A percentile compares a stretch with the other conserved stretches of the same genome.
These are phyloP conservation scores for Chascanopsetta lugubris DNA, from an alignment of 2,113 vertebrate species.

Conservation along the genomic window DNA sequence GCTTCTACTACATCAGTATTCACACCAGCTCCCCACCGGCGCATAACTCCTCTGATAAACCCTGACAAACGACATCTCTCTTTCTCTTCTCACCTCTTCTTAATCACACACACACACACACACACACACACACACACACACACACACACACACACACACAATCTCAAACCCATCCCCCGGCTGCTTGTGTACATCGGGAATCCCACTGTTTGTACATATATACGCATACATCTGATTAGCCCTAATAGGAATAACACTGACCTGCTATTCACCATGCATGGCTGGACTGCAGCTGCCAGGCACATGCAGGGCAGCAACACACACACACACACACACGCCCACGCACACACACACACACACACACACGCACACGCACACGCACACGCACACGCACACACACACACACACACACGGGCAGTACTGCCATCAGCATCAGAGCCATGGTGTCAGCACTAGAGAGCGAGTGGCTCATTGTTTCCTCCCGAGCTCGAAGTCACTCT, in stretches of 20 bases:
- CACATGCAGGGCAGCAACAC: conserved; percentile 28
- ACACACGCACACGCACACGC: conserved; percentile 11
- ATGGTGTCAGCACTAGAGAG: conserved; percentile 52
- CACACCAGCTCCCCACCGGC: conserved; percentile 59
- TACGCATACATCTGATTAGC: conserved; percentile 74
- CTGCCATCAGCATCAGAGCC: conserved; percentile 60
- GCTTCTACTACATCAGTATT: conserved; percentile 63
- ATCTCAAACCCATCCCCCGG: conserved; percentile 12
- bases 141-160: conserved; percentile 2
- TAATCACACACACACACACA: conserved; percentile 22
- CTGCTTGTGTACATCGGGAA: conserved; percentile 37
- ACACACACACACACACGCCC: neutral
- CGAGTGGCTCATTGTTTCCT: conserved; percentile 68
- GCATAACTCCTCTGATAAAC: conserved; percentile 69
- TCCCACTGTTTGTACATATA: conserved; percentile 69
- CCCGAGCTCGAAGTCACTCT: conserved; percentile 53
- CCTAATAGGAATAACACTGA: conserved; percentile 70
- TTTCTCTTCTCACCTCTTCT: conserved; percentile 40
- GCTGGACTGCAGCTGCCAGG: conserved; percentile 55
- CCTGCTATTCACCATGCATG: conserved; percentile 66
- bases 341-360: conserved; percentile 13
- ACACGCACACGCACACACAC: neutral
- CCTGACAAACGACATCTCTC: conserved; percentile 61
- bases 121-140: neutral
- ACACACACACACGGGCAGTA: conserved; percentile 37